Base-by-base conservation (phyloP, 2,797 vertebrate species). In the Cirrhinus mrigala region DNA sequence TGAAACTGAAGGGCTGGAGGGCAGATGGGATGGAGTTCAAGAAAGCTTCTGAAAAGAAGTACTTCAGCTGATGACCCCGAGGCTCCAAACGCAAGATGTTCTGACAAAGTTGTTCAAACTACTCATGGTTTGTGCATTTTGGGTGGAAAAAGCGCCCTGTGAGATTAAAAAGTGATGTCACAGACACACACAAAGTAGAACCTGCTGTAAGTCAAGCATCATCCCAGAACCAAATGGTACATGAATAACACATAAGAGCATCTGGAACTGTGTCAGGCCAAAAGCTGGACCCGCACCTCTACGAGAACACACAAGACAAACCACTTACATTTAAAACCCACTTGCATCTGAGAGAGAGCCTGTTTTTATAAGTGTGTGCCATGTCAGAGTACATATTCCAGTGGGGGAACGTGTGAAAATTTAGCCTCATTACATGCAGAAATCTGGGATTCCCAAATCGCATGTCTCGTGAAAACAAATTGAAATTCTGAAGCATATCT, bases 211-310 rank as follows among this genome's bases (percentile, higher is more conserved):
- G 37, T 64, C 24, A 50, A 66, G 68, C 71, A 66, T 76, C 60
- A 29, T 64, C 79, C 24, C 81, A 71, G 56, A 46, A 52, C 71
- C 75, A 87, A 85, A 79, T 62, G 48, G 33, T 62, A 70, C 52
- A 76, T 89, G 52, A 85, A 87, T 85, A 85, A 85, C 62, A 77
- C 40, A 87, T 83, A 20, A 60, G 68, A 84, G 50, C 82, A 79
- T 80, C 82, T 79, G 62, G 33, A 37, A 62, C 46, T 78, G 78
- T 66, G 46, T 84, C 40, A 79, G 64, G 78, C 6, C 16, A 52
- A 85, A 81, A 46, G 64, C 56, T 70, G 58, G 33, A 78, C 56
- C 69, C 66, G 69, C 40, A 56, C 33, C 29, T 83, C 16, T 66
- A 33, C 68, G 33, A 69, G 52, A 29, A 78, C 68, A 52, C 22